Evolutionary conservation across 2,888 invertebrate genomes (phyloP).

Genomic region (Ditula angustiorana): DNA sequence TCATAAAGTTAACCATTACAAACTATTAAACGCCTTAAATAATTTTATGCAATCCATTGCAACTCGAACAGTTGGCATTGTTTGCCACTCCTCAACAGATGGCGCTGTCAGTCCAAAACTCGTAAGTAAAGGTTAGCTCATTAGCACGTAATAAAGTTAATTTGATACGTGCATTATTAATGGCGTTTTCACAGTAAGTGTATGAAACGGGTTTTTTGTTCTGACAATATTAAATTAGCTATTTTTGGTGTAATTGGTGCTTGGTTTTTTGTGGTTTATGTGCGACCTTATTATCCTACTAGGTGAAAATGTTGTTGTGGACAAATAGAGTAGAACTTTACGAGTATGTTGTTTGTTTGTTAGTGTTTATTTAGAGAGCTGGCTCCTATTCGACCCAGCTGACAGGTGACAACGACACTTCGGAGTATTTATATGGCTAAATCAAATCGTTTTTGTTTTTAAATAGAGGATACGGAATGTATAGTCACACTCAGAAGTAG

Average conservation of each 20-base stretch:
- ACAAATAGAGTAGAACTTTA: no score
- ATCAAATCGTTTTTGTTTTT: no score
- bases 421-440: no score
- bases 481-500: no score
- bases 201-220: constrained; percentile 23
- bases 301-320: not conserved
- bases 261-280: not conserved
- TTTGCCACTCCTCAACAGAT: constrained; percentile 67
- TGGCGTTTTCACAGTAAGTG: not conserved
- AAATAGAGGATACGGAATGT: no score
- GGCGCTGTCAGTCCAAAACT: constrained; percentile 51
- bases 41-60: not conserved
- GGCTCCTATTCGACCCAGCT: no score
- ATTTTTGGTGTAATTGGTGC: not conserved
- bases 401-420: no score
- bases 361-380: no score
- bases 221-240: constrained; percentile 20
- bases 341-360: no score
- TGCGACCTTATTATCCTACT: not conserved
- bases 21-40: no score
- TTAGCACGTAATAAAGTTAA: constrained; percentile 31
- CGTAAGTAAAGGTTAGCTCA: constrained; percentile 10
- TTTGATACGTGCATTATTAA: constrained; percentile 34
- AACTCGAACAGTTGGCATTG: not conserved
- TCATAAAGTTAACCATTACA: no score